These are phyloP conservation scores for Prenolepis imparis DNA, from an alignment of 2,888 invertebrate genomes.

Conservation along the genomic window DNA sequence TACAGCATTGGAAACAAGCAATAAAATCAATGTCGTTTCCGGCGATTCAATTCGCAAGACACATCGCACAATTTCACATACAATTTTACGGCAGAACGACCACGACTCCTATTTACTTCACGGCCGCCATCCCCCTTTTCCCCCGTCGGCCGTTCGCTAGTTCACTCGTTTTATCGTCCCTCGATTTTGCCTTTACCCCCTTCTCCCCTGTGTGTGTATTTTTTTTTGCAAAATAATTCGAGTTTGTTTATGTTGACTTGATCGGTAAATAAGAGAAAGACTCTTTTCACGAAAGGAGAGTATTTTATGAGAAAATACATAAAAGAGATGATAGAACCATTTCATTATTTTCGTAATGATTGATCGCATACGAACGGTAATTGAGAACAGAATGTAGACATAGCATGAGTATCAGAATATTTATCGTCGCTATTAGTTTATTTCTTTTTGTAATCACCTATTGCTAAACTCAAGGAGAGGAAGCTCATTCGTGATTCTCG, in stretches of 20 bases:
- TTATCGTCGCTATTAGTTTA: slow-evolving; percentile 20
- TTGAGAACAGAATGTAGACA: slow-evolving; percentile 3
- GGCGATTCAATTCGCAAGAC: slow-evolving; percentile 86
- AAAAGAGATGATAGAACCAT: neutral
- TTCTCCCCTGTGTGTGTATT: neutral
- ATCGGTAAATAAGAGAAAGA: neutral
- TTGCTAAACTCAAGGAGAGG: slow-evolving; percentile 34
- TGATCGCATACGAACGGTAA: slow-evolving; percentile 12
- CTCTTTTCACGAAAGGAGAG: neutral
- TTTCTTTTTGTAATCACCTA: slow-evolving; percentile 45
- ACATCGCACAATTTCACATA: slow-evolving; percentile 86
- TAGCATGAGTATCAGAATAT: slow-evolving; percentile 16
- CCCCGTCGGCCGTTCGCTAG: slow-evolving; percentile 61
- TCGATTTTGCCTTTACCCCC: slow-evolving; percentile 37
- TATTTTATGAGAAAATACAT: slow-evolving; percentile 1
- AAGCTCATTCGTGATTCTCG: slow-evolving; percentile 61
- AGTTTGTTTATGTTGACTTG: slow-evolving; percentile 27
- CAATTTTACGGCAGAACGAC: slow-evolving; percentile 86
- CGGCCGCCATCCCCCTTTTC: slow-evolving; percentile 78
- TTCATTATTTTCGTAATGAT: slow-evolving; percentile 11
- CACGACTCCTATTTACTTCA: slow-evolving; percentile 85
- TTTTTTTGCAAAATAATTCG: slow-evolving; percentile 53
- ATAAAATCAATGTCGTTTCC: slow-evolving; percentile 86
- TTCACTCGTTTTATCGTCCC: slow-evolving; percentile 60
- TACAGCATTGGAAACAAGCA: slow-evolving; percentile 83